A percentile compares a stretch with the other conserved stretches of the same genome.
Evolutionary conservation across 2,797 vertebrate species (phyloP).

Genomic region (Pyrocephalus nanus): DNA sequence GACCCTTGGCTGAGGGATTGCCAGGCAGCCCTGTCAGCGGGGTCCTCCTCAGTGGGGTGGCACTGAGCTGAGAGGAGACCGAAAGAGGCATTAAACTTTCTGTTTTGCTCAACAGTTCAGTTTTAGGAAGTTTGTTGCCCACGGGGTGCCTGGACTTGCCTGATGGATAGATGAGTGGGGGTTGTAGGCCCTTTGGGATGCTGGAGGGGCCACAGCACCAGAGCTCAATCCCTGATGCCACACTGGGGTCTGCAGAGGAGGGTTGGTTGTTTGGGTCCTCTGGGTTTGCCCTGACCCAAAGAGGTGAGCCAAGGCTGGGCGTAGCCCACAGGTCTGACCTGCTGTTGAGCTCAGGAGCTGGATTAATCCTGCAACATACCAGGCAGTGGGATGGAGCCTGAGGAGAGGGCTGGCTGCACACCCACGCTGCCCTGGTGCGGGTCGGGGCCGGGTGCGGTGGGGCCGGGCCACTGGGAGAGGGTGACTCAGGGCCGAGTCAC

Average conservation of each 20-base stretch:
- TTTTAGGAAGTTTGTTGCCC: not conserved
- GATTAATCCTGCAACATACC: not conserved
- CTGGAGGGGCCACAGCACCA: rapidly evolving
- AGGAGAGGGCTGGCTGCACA: not conserved
- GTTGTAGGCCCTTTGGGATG: rapidly evolving
- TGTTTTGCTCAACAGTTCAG: not conserved
- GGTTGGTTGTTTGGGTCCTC: not conserved
- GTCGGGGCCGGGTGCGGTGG: not conserved
- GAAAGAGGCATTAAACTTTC: conserved; percentile 30
- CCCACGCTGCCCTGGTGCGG: not conserved
- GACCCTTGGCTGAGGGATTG: not conserved
- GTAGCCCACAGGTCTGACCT: not conserved
- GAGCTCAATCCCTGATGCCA: not conserved
- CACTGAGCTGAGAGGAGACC: not conserved
- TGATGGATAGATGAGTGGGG: not conserved
- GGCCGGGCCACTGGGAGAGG: not conserved
- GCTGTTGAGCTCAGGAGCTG: not conserved
- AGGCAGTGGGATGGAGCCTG: not conserved
- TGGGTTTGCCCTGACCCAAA: not conserved
- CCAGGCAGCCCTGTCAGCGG: not conserved
- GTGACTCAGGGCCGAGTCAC: conserved; percentile 60
- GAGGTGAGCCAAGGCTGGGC: not conserved
- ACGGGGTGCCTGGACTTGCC: not conserved
- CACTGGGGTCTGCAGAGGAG: rapidly evolving
- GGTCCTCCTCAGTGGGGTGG: not conserved